A percentile compares a stretch with the other conserved stretches of the same genome.
phyloP scores from a whole-genome alignment of 2,888 invertebrate genomes.

The Nephrotoma guestfalica region DNA sequence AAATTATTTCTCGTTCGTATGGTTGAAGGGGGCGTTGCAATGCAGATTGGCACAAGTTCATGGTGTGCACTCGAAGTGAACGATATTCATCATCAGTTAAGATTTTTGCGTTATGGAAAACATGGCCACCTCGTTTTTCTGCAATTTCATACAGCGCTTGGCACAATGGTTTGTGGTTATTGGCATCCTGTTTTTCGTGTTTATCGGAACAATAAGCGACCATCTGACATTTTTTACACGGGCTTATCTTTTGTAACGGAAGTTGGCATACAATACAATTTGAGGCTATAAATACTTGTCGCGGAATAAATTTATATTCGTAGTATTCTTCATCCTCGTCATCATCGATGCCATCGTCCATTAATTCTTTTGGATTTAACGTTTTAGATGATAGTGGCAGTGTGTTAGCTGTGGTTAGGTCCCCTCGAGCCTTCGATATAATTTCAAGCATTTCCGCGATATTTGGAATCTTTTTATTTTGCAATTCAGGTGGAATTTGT shows the following conservation, averaged over 20 bases:
- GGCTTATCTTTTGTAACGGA: constrained; percentile 14
- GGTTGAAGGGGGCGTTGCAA: constrained; percentile 42
- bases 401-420: not conserved
- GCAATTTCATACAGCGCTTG: constrained; percentile 42
- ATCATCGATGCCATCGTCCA: constrained; percentile 13
- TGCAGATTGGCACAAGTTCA: constrained; percentile 42
- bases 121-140: constrained; percentile 39
- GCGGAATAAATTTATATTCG: constrained; percentile 48
- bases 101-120: constrained; percentile 36
- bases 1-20: constrained; percentile 52
- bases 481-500: not conserved
- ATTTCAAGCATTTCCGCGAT: not conserved
- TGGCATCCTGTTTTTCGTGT: constrained; percentile 44
- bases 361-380: not conserved
- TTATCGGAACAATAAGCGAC: constrained; percentile 46
- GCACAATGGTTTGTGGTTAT: constrained; percentile 44
- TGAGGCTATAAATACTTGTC: constrained; percentile 45
- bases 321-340: constrained; percentile 42
- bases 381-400: not conserved
- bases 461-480: not conserved
- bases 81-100: constrained; percentile 45
- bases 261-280: constrained; percentile 33
- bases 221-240: constrained; percentile 41
- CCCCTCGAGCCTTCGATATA: not conserved
- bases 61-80: constrained; percentile 43